Conservation (phyloP, 1,140 invertebrate species). For the Thalassaphorura encarpata region DNA sequence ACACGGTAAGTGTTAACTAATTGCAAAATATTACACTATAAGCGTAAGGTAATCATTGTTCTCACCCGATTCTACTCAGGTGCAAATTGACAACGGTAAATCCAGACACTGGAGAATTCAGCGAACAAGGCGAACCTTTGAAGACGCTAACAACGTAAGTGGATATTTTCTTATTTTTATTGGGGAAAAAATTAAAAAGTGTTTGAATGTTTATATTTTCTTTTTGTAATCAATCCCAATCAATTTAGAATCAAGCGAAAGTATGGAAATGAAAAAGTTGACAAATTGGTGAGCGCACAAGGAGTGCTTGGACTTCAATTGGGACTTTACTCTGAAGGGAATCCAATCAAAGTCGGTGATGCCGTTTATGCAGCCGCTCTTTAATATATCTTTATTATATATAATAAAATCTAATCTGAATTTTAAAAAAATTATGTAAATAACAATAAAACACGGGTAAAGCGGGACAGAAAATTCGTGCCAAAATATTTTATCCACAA, state of each 20-base stretch:
- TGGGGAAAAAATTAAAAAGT: conserved; percentile 34
- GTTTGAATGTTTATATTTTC: neutral
- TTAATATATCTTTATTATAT: no score
- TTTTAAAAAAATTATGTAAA: no score
- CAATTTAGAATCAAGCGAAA: conserved; percentile 17
- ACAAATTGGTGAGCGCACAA: conserved; percentile 20
- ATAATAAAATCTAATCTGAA: no score
- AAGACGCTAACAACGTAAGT: neutral
- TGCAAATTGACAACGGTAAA: conserved; percentile 37
- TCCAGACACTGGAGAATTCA: conserved; percentile 35
- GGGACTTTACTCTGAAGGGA: conserved; percentile 14
- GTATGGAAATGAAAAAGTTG: conserved; percentile 13
- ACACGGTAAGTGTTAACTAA: conserved; percentile 12
- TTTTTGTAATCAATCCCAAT: no score
- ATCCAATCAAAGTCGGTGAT: conserved; percentile 24
- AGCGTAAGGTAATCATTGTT: neutral
- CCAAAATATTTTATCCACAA: no score
- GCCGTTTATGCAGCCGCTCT: conserved; percentile 28
- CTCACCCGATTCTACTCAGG: conserved; percentile 13
- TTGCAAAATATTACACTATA: conserved; percentile 10
- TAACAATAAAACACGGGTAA: no score
- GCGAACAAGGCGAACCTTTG: conserved; percentile 24
- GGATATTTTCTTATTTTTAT: neutral
- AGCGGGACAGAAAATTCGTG: no score
- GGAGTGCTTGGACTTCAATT: conserved; percentile 23